These are phyloP conservation scores for Silurus lanzhouensis DNA, from an alignment of 2,797 vertebrate genomes.

Conservation along the genomic window DNA sequence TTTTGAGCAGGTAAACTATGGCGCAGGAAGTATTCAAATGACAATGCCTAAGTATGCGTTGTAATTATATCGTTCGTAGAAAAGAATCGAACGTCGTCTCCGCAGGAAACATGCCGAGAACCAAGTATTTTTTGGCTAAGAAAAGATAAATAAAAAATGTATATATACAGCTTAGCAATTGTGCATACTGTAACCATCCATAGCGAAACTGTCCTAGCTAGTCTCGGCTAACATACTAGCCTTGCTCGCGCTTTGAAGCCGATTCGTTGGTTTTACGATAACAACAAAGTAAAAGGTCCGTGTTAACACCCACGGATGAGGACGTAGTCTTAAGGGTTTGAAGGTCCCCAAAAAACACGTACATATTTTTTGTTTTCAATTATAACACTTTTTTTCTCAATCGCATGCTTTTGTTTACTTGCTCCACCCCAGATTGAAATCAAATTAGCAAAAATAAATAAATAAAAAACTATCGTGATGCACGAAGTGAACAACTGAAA, in stretches of 20 bases:
- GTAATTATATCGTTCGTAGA: neutral
- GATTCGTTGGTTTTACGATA: neutral
- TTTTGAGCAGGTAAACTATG: neutral
- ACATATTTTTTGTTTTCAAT: no score
- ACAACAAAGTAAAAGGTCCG: no score
- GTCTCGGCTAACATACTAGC: neutral
- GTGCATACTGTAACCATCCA: slow-evolving; percentile 15
- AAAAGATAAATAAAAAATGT: neutral
- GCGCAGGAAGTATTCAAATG: neutral
- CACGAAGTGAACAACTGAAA: neutral
- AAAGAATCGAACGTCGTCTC: neutral
- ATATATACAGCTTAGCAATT: neutral
- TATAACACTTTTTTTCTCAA: no score
- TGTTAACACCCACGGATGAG: no score
- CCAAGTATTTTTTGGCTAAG: neutral
- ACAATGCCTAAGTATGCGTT: no score
- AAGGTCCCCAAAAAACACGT: neutral
- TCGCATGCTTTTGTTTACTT: no score
- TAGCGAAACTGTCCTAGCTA: neutral
- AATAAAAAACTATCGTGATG: neutral
- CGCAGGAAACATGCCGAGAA: no score
- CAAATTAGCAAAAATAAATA: no score
- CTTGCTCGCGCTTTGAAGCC: neutral
- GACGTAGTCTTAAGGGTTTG: neutral
- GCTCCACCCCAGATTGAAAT: no score